A percentile compares a stretch with the other conserved stretches of the same genome.
Conservation (phyloP, 2,888 invertebrate species). For the Melinaea marsaeus region DNA sequence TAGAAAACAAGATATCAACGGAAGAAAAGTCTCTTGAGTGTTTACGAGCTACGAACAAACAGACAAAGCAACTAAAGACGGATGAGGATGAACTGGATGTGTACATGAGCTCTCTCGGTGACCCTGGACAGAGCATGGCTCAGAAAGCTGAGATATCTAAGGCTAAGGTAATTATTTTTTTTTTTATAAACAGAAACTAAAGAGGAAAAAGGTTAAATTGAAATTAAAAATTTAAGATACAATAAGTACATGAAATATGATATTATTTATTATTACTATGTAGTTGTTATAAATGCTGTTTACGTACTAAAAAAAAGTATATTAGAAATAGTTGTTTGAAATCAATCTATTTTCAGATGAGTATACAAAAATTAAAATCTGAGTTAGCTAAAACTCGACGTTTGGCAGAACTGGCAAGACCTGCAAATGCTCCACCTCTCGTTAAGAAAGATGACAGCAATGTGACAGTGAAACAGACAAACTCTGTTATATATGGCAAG, state of each 20-base stretch:
- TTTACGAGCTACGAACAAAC: constrained; percentile 47
- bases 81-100: constrained; percentile 88
- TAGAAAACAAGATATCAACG: constrained; percentile 73
- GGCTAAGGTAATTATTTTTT: constrained; percentile 53
- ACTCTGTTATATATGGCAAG: constrained; percentile 75
- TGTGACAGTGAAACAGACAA: constrained; percentile 45
- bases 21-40: constrained; percentile 61
- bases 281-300: no score
- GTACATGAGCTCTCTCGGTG: constrained; percentile 85
- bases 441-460: constrained; percentile 40
- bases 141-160: constrained; percentile 82
- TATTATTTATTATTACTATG: no score
- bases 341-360: constrained; percentile 59
- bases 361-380: constrained; percentile 81
- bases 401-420: constrained; percentile 85
- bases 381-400: constrained; percentile 84
- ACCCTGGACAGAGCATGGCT: constrained; percentile 74
- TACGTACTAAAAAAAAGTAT: no score
- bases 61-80: constrained; percentile 33
- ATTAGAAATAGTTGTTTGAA: no score
- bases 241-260: no score
- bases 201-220: no score
- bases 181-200: not conserved
- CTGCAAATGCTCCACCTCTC: constrained; percentile 79
- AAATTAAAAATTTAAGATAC: no score